phyloP scores from a whole-genome alignment of 2,797 vertebrate genomes.

The Acanthurus leucopareius region DNA sequence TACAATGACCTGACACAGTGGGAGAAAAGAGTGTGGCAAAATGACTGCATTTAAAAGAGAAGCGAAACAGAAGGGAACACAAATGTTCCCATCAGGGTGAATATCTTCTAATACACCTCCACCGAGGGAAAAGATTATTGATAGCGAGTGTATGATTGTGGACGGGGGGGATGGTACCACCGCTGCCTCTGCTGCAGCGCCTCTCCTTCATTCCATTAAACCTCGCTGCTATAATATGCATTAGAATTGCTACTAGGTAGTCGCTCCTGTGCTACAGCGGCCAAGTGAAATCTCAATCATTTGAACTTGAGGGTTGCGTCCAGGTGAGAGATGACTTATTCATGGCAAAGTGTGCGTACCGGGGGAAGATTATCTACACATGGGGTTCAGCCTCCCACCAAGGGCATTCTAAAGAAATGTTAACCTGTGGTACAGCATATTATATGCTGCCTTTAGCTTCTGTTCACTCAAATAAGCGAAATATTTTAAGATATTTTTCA shows the following conservation, averaged over 20 bases:
- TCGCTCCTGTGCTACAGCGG: slow-evolving; percentile 51
- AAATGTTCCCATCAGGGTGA: slow-evolving; percentile 71
- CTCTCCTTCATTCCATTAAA: slow-evolving; percentile 69
- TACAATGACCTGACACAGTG: slow-evolving; percentile 63
- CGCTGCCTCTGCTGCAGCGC: slow-evolving; percentile 36
- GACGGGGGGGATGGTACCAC: slow-evolving; percentile 23
- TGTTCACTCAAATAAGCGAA: slow-evolving; percentile 32
- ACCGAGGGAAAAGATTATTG: slow-evolving; percentile 56
- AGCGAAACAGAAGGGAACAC: slow-evolving; percentile 45
- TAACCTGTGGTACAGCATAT: slow-evolving; percentile 35
- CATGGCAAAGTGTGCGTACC: slow-evolving; percentile 56
- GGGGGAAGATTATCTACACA: slow-evolving; percentile 63
- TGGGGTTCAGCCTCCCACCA: slow-evolving; percentile 44
- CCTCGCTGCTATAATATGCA: slow-evolving; percentile 62
- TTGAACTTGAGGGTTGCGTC: slow-evolving; percentile 71
- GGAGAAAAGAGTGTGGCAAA: slow-evolving; percentile 42
- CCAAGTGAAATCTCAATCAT: slow-evolving; percentile 75
- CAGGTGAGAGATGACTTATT: slow-evolving; percentile 81
- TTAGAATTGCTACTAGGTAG: slow-evolving; percentile 61
- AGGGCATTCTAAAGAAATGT: slow-evolving; percentile 65
- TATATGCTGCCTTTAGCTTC: slow-evolving; percentile 16
- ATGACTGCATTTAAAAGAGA: slow-evolving; percentile 57
- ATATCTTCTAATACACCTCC: slow-evolving; percentile 63
- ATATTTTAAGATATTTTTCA: slow-evolving; percentile 2
- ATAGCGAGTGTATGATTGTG: slow-evolving; percentile 65